phyloP scores from a whole-genome alignment of 2,888 invertebrate species.

The Abscondita cerata region DNA sequence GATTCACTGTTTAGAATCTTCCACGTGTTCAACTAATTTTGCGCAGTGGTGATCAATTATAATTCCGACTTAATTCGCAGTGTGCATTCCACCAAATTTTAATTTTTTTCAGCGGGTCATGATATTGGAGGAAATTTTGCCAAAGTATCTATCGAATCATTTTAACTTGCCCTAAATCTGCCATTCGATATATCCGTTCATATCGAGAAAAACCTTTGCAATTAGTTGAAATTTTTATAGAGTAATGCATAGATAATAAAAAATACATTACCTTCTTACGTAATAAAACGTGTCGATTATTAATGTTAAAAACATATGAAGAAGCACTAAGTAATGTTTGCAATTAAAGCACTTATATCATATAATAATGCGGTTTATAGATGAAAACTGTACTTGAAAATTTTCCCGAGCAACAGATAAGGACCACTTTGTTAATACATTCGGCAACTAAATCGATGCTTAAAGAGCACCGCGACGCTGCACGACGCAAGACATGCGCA shows the following conservation, averaged over 20 bases:
- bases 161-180: too few species aligned
- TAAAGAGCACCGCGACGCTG: constrained; percentile 54
- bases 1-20: constrained; percentile 19
- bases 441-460: constrained; percentile 54
- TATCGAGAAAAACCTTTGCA: too few species aligned
- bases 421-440: constrained; percentile 41
- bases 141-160: too few species aligned
- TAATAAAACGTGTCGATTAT: constrained; percentile 13
- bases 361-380: not conserved
- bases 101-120: too few species aligned
- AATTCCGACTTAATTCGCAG: too few species aligned
- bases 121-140: too few species aligned
- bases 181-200: too few species aligned
- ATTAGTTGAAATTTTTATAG: too few species aligned
- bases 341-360: not conserved
- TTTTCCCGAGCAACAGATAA: constrained; percentile 49
- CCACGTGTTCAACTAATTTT: constrained; percentile 24
- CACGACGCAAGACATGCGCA: constrained; percentile 46
- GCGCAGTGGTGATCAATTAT: constrained; percentile 14
- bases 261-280: constrained; percentile 29
- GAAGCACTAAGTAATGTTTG: not conserved
- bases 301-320: too few species aligned
- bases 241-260: constrained; percentile 22
- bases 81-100: too few species aligned
- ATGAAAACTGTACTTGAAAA: constrained; percentile 11